phyloP scores from a whole-genome alignment of 2,797 vertebrate genomes.

The Macrochelys suwanniensis region DNA sequence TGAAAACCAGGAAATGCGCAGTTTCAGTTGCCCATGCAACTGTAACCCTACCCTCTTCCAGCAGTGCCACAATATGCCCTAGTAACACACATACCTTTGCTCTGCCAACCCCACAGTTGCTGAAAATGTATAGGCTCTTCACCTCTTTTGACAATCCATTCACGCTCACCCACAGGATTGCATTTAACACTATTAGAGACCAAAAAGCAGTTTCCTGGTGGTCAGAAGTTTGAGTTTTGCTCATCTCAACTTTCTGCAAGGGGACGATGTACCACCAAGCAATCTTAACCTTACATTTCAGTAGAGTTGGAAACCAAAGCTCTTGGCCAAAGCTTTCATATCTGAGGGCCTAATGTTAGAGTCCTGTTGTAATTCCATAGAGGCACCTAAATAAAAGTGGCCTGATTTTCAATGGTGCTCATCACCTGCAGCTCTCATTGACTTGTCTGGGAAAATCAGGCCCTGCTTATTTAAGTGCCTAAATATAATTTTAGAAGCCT shows the following conservation, averaged over 20 bases:
- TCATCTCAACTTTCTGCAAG: background rate
- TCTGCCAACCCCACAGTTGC: background rate
- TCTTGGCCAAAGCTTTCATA: background rate
- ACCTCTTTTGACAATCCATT: background rate
- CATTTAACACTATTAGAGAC: background rate
- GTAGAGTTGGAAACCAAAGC: background rate
- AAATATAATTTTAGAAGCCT: background rate
- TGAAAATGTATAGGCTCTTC: background rate
- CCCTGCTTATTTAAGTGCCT: background rate
- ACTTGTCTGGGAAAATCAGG: background rate
- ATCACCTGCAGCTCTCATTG: rapidly evolving
- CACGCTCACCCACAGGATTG: background rate
- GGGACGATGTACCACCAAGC: too few relatives aligned
- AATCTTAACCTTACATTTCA: background rate
- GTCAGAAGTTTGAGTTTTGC: background rate
- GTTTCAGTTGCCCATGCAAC: background rate
- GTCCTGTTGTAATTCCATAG: background rate
- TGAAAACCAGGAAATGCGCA: background rate
- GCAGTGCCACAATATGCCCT: background rate
- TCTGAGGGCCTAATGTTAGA: background rate
- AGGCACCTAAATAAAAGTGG: background rate
- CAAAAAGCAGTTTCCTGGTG: background rate
- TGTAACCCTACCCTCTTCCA: background rate
- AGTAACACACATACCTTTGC: background rate
- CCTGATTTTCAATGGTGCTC: background rate